Percentiles rank a stretch among this genome's conserved stretches.
Evolutionary conservation across 2,888 invertebrate genomes (phyloP).

Genomic region (Torymus auratus): DNA sequence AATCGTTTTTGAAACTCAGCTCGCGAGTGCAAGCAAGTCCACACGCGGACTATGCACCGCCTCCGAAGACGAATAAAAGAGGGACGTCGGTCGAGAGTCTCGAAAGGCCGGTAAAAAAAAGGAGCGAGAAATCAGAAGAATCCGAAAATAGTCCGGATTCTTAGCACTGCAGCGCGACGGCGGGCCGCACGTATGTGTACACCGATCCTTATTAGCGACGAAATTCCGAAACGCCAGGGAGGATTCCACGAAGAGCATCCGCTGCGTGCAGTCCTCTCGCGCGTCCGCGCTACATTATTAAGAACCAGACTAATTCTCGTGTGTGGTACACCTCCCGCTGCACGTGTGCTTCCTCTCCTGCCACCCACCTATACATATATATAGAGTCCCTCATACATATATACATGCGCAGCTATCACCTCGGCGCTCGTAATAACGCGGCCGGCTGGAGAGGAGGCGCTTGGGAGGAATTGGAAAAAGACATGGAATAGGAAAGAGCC

Average conservation of each 20-base stretch:
- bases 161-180: slow-evolving; percentile 38
- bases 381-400: too few relatives aligned
- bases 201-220: slow-evolving; percentile 58
- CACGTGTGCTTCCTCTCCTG: neutral
- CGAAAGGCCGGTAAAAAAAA: neutral
- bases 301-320: slow-evolving; percentile 38
- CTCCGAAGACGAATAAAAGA: slow-evolving; percentile 9
- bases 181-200: slow-evolving; percentile 29
- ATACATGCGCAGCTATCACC: too few relatives aligned
- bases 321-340: neutral
- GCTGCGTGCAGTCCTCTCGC: too few relatives aligned
- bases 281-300: slow-evolving; percentile 44
- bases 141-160: slow-evolving; percentile 57
- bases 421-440: too few relatives aligned
- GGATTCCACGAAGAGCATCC: slow-evolving; percentile 37
- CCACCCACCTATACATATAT: slow-evolving; percentile 7
- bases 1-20: slow-evolving; percentile 32
- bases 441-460: neutral
- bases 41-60: slow-evolving; percentile 12
- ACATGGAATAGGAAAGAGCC: slow-evolving; percentile 60
- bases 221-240: slow-evolving; percentile 51
- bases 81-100: neutral
- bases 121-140: slow-evolving; percentile 27
- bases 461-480: slow-evolving; percentile 59
- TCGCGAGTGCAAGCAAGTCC: slow-evolving; percentile 12